Base-by-base conservation (phyloP, 1,140 invertebrate genomes). In the Rhizoglyphus robini region DNA sequence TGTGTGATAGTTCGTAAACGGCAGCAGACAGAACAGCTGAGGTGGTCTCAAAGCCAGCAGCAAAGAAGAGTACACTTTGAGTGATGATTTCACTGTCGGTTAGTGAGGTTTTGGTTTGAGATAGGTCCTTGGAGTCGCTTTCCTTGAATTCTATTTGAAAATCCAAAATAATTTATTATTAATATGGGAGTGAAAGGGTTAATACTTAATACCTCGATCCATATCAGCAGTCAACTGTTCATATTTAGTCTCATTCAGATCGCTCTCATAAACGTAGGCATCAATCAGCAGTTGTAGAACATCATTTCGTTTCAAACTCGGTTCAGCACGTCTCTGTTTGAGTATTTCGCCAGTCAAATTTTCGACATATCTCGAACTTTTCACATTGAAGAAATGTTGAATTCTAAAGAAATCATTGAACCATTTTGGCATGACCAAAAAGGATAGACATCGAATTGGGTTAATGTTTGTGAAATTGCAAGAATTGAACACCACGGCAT, bases 1-100 rank as follows among this genome's bases (percentile, higher is more conserved):
- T 76, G 41, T 81, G 74, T 0, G 86, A 82, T 49, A 90, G 71
- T 69, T 84, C 81, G 68, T 85, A 82, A 0, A 86, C 71, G 11
- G 80, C 77, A 70, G 83, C 84, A 0, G 81, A 75, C 63, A 89
- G 79, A 1, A 82, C 78, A 4, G 81, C 83, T 0, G 85, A 83
- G 0, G 86, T 85, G 0, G 88, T 89, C 72, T 89, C 86, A 62
- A 84, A 86, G 3, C 86, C 84, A 41, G 86, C 86, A 1, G 81
- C 74, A 60, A 87, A 85, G 70, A 87, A 87, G 3, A 84, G 77
- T 47, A 83, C 81, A 0, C 78, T 77, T 73, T 85, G 81, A 0
- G 82, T 81, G 0, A 82, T 5, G 41, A 68, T 51, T 23, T 68
- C 67, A 4, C 65, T 83, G 63, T 92, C 86, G 32, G 83, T 65